Base-by-base conservation (phyloP, 2,888 invertebrate species). In the Drosophila mimetica region DNA sequence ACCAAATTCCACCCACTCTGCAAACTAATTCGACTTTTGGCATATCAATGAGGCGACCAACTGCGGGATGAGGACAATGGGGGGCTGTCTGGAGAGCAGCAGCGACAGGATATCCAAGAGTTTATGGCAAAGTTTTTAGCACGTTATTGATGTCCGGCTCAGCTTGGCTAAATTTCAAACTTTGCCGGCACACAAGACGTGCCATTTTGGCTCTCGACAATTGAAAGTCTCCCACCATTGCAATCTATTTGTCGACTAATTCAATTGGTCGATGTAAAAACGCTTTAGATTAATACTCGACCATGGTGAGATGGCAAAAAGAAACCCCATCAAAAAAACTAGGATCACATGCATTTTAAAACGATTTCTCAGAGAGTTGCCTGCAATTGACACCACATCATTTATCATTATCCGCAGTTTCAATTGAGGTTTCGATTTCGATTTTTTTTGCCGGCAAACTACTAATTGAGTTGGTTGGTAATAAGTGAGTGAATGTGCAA, bases 111-210 rank as follows among this genome's bases (percentile, higher is more conserved):
- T 52, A 39, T 63, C 48, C 47, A 39, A 32, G 52, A 55, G 53
- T 44, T 72, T 71, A 47, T 32, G 48, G 54, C 47, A 71, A 73
- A 73, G 65, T 71, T 80, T 72, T 52, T 47, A 57, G 57, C 81
- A 75, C 72, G 75, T 78, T 66, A 75, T 61, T 70, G 55, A 60
- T 75, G 53, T 46, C 52, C 55, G 37, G 47, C 42, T 60, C 47
- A 42, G 13, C 39, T 34, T 34, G 73, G 57, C 44, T 53, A 18
- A 52, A 57, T 22, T 64, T 65, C 30, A 36, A 64, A 61, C 63
- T 64, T 65, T 42, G 28, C 54, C 28, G 20, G 51, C 25, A 32
- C 39, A 13, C 39, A 47, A 42, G 44, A 41, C 52, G 39, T 47
- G 54, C 39, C 20, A n/a, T 34, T 6, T 9, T 16, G 25, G 18